Conservation (phyloP, 2,113 vertebrate species). For the Gila orcuttii region DNA sequence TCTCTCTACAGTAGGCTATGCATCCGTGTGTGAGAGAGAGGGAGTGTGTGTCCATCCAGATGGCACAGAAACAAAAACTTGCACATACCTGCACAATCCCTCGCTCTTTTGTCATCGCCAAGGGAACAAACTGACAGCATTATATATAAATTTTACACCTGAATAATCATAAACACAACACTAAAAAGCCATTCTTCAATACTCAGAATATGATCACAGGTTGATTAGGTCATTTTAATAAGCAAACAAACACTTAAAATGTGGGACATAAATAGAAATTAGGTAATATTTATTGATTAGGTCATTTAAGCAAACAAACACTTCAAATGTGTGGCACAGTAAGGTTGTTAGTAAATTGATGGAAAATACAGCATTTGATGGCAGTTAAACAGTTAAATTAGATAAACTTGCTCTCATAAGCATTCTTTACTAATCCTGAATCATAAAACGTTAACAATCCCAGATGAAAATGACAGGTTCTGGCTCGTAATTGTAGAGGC, state of each 20-base stretch:
- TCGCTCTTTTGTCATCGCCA: constrained; percentile 57
- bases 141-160: constrained; percentile 57
- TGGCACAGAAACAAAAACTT: constrained; percentile 62
- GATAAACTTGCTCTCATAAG: not conserved
- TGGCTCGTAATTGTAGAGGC: not conserved
- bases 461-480: constrained; percentile 17
- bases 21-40: not conserved
- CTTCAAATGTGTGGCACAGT: not conserved
- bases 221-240: not conserved
- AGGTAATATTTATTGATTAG: not conserved
- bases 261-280: not conserved
- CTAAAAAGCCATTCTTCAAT: not conserved
- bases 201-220: not conserved
- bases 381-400: not conserved
- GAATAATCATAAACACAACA: constrained; percentile 60
- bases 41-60: constrained; percentile 54
- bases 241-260: not conserved
- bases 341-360: not conserved
- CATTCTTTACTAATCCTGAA: not conserved
- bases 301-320: not conserved
- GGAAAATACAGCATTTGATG: not conserved
- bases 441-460: not conserved
- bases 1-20: not conserved
- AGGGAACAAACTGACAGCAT: constrained; percentile 59
- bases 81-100: constrained; percentile 64